Evolutionary conservation across 2,888 invertebrate genomes (phyloP).

Genomic region (Drosophila quinaria): DNA sequence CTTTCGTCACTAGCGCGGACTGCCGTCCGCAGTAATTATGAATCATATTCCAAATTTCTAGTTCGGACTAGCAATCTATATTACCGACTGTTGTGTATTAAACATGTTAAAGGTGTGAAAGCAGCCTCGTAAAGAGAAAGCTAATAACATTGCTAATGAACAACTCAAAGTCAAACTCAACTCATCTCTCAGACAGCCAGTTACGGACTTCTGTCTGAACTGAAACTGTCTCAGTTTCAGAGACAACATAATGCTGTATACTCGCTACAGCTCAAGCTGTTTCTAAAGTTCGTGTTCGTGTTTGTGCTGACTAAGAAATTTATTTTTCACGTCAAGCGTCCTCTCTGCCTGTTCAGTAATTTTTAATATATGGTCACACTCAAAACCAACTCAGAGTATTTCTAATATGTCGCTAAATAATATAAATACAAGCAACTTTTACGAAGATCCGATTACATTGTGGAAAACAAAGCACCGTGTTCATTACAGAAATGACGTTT

Average conservation of each 20-base stretch:
- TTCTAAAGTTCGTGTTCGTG: neutral
- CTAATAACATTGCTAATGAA: constrained; percentile 67
- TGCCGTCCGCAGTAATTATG: no score
- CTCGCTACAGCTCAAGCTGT: constrained; percentile 15
- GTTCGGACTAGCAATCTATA: neutral
- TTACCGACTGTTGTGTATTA: constrained; percentile 17
- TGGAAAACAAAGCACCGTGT: constrained; percentile 82
- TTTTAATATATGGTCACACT: constrained; percentile 7
- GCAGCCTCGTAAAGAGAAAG: constrained; percentile 35
- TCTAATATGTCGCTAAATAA: constrained; percentile 76
- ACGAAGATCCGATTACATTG: constrained; percentile 68
- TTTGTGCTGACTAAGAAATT: neutral
- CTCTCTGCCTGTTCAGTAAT: neutral
- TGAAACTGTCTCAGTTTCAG: constrained; percentile 28
- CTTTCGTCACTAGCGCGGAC: no score
- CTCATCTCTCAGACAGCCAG: constrained; percentile 37
- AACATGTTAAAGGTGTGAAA: constrained; percentile 30
- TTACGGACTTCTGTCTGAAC: constrained; percentile 11
- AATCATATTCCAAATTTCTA: constrained; percentile 2
- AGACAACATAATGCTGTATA: constrained; percentile 28
- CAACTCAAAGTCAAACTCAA: constrained; percentile 49
- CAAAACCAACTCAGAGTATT: neutral
- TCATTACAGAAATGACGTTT: constrained; percentile 73
- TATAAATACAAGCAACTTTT: constrained; percentile 58
- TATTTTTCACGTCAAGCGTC: neutral